Evolutionary conservation across 2,888 invertebrate species (phyloP), one percentile per base, ranked within the genome.

Genomic region (Nasonovia ribisnigri): DNA sequence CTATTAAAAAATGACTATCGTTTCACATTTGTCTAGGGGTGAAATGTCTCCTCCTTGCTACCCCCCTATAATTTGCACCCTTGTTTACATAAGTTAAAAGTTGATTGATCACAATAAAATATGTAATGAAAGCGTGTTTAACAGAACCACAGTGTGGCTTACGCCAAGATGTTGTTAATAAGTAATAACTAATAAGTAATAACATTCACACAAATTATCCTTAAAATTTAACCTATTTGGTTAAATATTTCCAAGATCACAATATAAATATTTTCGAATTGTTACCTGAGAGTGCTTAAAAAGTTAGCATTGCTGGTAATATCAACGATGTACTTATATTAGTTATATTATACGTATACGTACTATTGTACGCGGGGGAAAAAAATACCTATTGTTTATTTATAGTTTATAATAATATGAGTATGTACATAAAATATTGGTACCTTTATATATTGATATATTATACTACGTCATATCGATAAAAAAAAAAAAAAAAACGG

Each of bases 311-410:
- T 20, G 6, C 36, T 36, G 36, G 20, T 77, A 36, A 77, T 20
- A 36, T 36, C 67, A 6, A 67, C 36, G 77, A 36, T 36, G 2
- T 0, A 1, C 36, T 77, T 36, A 36, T 60, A 54, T 20, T 20
- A 2, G 1, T 1, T 20, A 6, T 24, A 26, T 57, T 26, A 26
- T 24, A 54, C 6, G 20, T 24, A 57, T n/a, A 36, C 5, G 20
- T 36, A 20, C 77, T 20, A 77, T 77, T 77, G 20, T 77, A 77
- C 8, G 36, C 20, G 77, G 36, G 36, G 36, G 77, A 36, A 77
- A 77, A n/a, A 67, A 77, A 77, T 26, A 77, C 36, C 77, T 77
- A 77, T 77, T 77, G 77, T 77, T 77, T 77, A 67, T 67, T 67
- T 67, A n/a, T 67, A n/a, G 29, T 60, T 60, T n/a, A 67, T 36